phyloP scores from a whole-genome alignment of 2,113 vertebrate species.

The Otus sunia region DNA sequence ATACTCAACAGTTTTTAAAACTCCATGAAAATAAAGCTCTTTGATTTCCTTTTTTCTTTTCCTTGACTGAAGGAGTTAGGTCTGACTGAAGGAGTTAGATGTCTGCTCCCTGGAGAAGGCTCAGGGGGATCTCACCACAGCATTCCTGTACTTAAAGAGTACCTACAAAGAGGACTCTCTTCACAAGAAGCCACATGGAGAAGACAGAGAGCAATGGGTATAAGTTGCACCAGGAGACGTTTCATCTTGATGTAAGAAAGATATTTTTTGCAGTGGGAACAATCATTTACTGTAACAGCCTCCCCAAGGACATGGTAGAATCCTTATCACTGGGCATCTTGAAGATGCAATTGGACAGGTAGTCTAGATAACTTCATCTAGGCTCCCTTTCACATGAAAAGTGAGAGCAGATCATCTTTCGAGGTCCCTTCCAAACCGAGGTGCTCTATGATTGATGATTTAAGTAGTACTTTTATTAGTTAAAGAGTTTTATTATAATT shows the following conservation, averaged over 20 bases:
- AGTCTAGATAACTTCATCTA: not conserved
- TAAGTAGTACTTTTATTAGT: not conserved
- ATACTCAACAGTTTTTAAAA: not conserved
- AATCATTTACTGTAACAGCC: not conserved
- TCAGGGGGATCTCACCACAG: not conserved
- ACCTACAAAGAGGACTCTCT: not conserved
- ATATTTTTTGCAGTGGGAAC: not conserved
- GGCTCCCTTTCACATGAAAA: not conserved
- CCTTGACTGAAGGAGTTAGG: not conserved
- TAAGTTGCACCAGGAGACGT: not conserved
- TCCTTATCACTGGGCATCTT: not conserved
- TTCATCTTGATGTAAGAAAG: not conserved
- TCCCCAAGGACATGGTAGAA: not conserved
- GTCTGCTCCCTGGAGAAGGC: not conserved
- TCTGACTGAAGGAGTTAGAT: not conserved
- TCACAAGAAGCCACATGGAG: not conserved
- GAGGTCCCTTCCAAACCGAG: not conserved
- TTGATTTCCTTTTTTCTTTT: not conserved
- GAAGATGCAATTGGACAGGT: not conserved
- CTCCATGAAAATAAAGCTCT: not conserved
- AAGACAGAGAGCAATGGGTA: rapidly evolving
- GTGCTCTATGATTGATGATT: not conserved
- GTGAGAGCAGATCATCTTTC: not conserved
- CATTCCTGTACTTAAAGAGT: not conserved
- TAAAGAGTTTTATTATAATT: not conserved